Base-by-base conservation (phyloP, 2,797 vertebrate genomes). In the Poecile montanus region DNA sequence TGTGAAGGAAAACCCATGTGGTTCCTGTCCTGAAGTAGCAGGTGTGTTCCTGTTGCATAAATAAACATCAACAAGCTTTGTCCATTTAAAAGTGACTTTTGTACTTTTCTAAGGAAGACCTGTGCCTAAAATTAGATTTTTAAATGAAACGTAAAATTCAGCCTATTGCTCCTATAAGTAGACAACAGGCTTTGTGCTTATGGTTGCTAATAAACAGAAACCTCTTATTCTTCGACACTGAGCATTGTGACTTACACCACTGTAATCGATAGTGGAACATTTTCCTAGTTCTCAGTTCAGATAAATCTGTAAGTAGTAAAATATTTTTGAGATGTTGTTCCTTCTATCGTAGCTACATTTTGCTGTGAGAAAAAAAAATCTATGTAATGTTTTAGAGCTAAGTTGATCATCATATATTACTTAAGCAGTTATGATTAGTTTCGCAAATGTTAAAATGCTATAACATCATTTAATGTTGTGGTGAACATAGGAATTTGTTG, bases 401-500 rank as follows among this genome's bases (percentile, higher is more conserved):
- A 96, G 95, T 83, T 96, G 93, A 94, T 97, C 32, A 74, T 77
- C 87, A 77, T 97, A 85, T 93, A 93, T 94, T 92, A 92, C 88
- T 95, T 85, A 34, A 91, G 83, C 94, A 95, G 79, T 94, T 95
- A 88, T 95, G 62, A 96, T 94, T 94, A 89, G 61, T 74, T 95
- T 96, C 96, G 72, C 77, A 85, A 94, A 84, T 89, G 84, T 95
- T 94, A 94, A 90, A 95, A 91, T 92, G 88, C 57, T 89, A 4
- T 65, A 95, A 72, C 73, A 83, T 83, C 92, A 96, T 71, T 86
- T 77, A 84, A 91, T 67, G 79, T 80, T 88, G 60, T 71, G 54
- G 53, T 65, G 80, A 96, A 98, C 96, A 54, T 20, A 78, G 96
- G 87, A 97, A 94, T 96, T 94, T 94, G 57, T 86, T 96, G 81